Conservation (phyloP, 2,113 vertebrate species). For the Otocyon megalotis region DNA sequence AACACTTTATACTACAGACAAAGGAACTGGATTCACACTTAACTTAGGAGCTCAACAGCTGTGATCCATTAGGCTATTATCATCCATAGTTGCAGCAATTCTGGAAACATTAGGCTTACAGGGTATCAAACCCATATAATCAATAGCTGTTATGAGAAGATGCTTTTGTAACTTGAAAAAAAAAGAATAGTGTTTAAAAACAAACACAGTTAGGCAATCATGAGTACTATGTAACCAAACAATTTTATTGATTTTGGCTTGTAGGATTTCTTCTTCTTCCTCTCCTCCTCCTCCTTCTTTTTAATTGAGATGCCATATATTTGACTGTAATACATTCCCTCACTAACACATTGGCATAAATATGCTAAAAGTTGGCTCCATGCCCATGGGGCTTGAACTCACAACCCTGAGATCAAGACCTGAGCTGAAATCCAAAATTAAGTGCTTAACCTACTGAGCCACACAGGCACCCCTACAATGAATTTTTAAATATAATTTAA, state of each 20-base stretch:
- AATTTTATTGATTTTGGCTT: neutral
- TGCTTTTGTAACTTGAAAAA: neutral
- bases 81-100: neutral
- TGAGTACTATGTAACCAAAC: neutral
- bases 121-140: neutral
- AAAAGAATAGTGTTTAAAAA: constrained; percentile 37
- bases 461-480: neutral
- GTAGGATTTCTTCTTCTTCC: neutral
- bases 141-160: neutral
- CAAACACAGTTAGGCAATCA: neutral
- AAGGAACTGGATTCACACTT: neutral
- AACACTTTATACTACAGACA: neutral
- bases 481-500: neutral
- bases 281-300: neutral
- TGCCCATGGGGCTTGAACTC: neutral
- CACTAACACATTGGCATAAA: too few relatives aligned
- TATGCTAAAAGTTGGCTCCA: neutral
- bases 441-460: neutral
- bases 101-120: neutral
- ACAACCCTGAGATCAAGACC: neutral
- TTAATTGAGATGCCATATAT: neutral
- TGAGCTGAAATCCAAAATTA: neutral
- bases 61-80: neutral
- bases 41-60: neutral
- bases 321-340: neutral